Evolutionary conservation across 2,797 vertebrate species (phyloP), one percentile per base, ranked within the genome.

Genomic region (Lycodopsis pacificus): DNA sequence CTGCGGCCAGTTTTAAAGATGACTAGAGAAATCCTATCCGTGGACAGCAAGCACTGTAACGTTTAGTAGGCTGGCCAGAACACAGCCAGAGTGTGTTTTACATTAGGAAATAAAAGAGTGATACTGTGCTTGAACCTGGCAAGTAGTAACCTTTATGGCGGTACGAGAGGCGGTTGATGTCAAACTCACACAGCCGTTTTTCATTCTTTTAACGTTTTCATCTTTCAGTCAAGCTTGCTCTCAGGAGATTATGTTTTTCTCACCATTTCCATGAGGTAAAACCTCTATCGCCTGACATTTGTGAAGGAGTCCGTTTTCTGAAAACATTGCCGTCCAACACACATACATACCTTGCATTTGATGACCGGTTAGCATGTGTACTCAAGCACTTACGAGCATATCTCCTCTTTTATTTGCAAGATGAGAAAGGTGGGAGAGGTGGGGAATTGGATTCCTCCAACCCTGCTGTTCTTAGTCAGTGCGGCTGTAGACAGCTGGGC

Each of bases 401-500:
- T 90, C 81, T 87, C 80, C 86, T 86, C 83, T 92, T 93, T 94
- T 92, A 94, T 93, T 91, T 90, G 91, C 91, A 91, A 93, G 92
- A 91, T 87, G 92, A 93, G 91, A 89, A 91, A 91, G 88, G 91
- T 91, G 82, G 86, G 86, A 92, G 93, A 93, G 86, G 91, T 93
- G 69, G 91, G 93, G 87, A 94, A 91, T 93, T 94, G 96, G 97
- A 97, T 97, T 96, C 96, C 96, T 97, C 96, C 93, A 88, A 96
- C 96, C 96, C 97, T 96, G 96, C 92, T 94, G 94, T 95, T 96
- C 92, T 91, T 92, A 94, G 95, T 94, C 94, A 94, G 95, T 92
- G 87, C 88, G 88, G 93, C 92, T 90, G 96, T 95, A 98, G 98
- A 98, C 97, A 97, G 96, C 96, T 97, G 97, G 97, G 97, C 97